Evolutionary conservation across 2,888 invertebrate species (phyloP), one percentile per base, ranked within the genome.

Genomic region (Philonicus albiceps): DNA sequence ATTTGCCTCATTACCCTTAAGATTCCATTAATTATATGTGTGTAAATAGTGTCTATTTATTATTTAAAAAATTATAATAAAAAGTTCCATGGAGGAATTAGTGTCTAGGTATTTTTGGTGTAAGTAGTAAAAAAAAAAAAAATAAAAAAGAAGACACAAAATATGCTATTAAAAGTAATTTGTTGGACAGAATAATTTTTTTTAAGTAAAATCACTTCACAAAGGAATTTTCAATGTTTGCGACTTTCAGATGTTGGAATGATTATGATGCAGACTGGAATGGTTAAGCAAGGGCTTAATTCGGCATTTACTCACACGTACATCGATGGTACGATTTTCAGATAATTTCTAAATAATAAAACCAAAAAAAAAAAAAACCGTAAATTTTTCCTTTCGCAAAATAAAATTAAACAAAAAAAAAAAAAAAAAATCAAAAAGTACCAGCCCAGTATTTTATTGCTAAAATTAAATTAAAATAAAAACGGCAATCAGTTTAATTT

Each of bases 201-300:
- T 80, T 80, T 74, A 31, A 55, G 81, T 81, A 34, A 81, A 81
- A 64, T 22, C 55, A 81, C 55, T 64, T 81, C 55, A 81, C n/a
- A 55, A 55, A 81, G 81, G 64, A 81, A 55, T 55, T 81, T 81
- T 81, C 31, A 43, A 73, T 73, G 40, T 89, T 91, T 89, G 89
- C 91, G 88, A 90, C 90, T 92, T 92, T 90, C 97, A 97, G 97
- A 97, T 97, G 97, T 97, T 94, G 97, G 97, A 94, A 97, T 97
- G 97, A 97, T 97, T 95, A 96, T 97, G 97, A 97, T 97, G 97
- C 97, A 97, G 96, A 95, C 96, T 93, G 97, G 97, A 94, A 97
- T 97, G 97, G 96, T 97, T 95, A 97, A 97, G 95, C 96, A 96
- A 94, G 95, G 95, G 93, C 94, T 95, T 94, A 96, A 95, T 95